These are phyloP conservation scores for Drosophila merina DNA, from an alignment of 2,888 invertebrate genomes.

Conservation along the genomic window DNA sequence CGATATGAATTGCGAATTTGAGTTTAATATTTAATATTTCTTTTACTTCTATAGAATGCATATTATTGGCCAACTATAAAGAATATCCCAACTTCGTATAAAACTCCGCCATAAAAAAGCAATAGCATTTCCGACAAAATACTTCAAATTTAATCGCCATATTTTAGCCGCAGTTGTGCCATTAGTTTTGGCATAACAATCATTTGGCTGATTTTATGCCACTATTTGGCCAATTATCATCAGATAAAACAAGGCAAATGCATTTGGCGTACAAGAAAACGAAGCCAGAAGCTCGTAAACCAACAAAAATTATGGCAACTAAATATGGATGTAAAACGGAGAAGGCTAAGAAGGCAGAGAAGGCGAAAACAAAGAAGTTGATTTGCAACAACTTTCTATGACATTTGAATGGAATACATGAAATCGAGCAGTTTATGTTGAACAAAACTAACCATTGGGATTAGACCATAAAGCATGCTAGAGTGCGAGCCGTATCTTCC, in stretches of 20 bases:
- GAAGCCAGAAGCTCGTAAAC: conserved; percentile 29
- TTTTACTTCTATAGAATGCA: neutral
- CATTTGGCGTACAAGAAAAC: conserved; percentile 22
- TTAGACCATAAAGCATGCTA: conserved; percentile 66
- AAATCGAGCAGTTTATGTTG: conserved; percentile 73
- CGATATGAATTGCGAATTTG: too few species aligned
- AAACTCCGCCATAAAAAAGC: neutral
- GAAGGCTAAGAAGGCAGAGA: conserved; percentile 10
- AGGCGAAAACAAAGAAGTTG: conserved; percentile 15
- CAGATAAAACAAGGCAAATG: conserved; percentile 36
- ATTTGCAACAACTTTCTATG: conserved; percentile 50
- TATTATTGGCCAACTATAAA: neutral
- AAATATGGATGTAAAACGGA: conserved; percentile 41
- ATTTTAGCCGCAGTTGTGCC: neutral
- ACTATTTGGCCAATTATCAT: conserved; percentile 22
- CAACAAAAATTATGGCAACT: conserved; percentile 38
- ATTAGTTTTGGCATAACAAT: conserved; percentile 27
- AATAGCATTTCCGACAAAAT: conserved; percentile 5
- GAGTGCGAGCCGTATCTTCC: conserved; percentile 23
- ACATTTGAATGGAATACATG: conserved; percentile 69
- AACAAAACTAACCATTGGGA: conserved; percentile 59
- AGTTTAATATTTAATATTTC: neutral
- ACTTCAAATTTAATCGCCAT: neutral
- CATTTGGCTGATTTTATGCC: conserved; percentile 22
- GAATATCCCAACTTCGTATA: neutral